Evolutionary conservation across 1,140 invertebrate genomes (phyloP), one percentile per base, ranked within the genome.

Genomic region (Contarinia nasturtii): DNA sequence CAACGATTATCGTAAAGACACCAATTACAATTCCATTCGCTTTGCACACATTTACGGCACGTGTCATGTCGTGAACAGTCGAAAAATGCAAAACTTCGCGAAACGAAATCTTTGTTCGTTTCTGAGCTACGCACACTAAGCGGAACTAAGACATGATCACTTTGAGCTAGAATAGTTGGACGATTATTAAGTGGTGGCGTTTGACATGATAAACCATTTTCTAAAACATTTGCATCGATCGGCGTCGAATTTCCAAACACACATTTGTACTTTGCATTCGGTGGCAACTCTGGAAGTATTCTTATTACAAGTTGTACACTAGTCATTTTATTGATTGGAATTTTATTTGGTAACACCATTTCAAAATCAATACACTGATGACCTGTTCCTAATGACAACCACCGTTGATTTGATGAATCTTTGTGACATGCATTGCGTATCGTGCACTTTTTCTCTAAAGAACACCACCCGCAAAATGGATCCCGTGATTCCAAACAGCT

Each of bases 381-480:
- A 3, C 87, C 86, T 15, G 82, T 86, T 21, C 85, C 86, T 51
- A 93, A 71, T 1, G 89, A 89, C 18, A 96, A 66, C 92, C 92
- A 97, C 21, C 90, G 71, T 1, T 90, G 86, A 46, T 86, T 83
- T 55, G 86, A 87, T 46, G 82, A 86, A 38, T 89, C 87, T 65
- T 91, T 87, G 57, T 90, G 85, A 63, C 89, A 93, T 40, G 84
- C 83, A 50, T 74, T 78, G 53, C 86, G 76, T 1, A 92, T 74
- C 0, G 87, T 92, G 60, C 89, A 93, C 45, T 86, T 75, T 68
- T 92, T 94, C 63, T 97, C 90, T 48, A 96, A 65, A 1, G 92
- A 93, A 67, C 93, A 97, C 92, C 93, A 98, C 11, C 92, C 92
- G 68, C 94, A 98, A 59, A 95, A 94, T 2, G 94, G 93, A 71